Conservation (phyloP, 2,113 vertebrate species). For the Miniopterus natalensis region DNA sequence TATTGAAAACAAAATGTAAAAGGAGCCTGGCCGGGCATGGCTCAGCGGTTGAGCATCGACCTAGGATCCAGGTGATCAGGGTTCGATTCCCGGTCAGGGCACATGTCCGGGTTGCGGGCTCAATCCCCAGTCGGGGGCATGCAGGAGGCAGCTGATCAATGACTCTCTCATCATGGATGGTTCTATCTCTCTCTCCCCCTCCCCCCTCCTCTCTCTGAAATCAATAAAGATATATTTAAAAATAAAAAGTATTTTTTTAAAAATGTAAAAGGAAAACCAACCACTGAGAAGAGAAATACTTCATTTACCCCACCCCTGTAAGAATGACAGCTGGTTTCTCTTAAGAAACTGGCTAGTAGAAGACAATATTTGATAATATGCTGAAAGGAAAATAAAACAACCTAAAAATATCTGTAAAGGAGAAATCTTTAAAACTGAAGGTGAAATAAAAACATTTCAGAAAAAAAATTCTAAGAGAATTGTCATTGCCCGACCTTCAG, state of each 20-base stretch:
- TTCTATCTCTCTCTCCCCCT: no score
- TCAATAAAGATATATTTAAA: no score
- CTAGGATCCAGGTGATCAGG: no score
- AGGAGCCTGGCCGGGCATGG: no score
- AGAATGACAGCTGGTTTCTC: background rate
- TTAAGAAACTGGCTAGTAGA: background rate
- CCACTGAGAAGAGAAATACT: background rate
- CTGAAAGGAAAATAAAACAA: background rate
- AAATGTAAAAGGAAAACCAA: background rate
- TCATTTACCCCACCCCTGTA: background rate
- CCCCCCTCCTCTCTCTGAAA: no score
- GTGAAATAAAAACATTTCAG: background rate
- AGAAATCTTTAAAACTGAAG: background rate
- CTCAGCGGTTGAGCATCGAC: no score
- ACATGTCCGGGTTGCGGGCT: no score
- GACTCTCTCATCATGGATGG: no score
- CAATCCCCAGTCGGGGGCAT: no score
- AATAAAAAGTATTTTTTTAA: background rate
- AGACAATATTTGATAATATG: background rate
- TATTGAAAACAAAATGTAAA: background rate
- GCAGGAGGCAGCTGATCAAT: no score
- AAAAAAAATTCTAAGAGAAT: background rate
- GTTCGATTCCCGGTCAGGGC: no score
- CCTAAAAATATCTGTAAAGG: background rate
- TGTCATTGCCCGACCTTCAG: background rate